Conservation (phyloP, 2,888 invertebrate genomes). For the Sinopyrophorus schimmeli region DNA sequence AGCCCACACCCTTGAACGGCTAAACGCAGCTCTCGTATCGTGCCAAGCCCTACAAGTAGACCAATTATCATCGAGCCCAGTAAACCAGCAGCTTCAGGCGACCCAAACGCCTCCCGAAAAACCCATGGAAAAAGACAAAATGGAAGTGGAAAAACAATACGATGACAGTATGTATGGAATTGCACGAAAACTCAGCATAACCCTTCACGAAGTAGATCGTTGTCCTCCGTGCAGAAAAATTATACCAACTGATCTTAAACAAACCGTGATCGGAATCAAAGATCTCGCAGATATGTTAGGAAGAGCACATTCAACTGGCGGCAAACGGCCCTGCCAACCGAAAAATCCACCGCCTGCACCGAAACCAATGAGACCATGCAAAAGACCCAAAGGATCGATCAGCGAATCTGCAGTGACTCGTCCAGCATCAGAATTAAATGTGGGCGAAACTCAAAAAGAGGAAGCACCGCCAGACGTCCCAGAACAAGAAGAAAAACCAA, state of each 20-base stretch:
- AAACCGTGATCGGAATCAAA: constrained; percentile 46
- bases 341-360: background rate
- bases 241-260: constrained; percentile 44
- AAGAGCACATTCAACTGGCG: background rate
- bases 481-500: background rate
- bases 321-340: background rate
- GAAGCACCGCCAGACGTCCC: background rate
- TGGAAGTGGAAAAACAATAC: too few relatives aligned
- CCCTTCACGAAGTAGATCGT: constrained; percentile 33
- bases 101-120: too few relatives aligned
- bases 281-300: constrained; percentile 47
- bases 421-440: too few relatives aligned
- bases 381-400: too few relatives aligned
- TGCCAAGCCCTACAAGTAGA: background rate
- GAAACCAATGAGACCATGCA: background rate
- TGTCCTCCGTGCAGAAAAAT: constrained; percentile 28
- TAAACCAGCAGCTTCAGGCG: background rate
- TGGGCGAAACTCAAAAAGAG: background rate
- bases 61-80: background rate
- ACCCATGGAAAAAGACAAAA: too few relatives aligned
- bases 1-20: constrained; percentile 47
- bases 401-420: too few relatives aligned
- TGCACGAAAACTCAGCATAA: constrained; percentile 46
- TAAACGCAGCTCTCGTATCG: too few relatives aligned
- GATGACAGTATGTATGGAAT: constrained; percentile 41